Evolutionary conservation across 1,140 invertebrate genomes (phyloP), one percentile per base, ranked within the genome.

Genomic region (Cydia splendana): DNA sequence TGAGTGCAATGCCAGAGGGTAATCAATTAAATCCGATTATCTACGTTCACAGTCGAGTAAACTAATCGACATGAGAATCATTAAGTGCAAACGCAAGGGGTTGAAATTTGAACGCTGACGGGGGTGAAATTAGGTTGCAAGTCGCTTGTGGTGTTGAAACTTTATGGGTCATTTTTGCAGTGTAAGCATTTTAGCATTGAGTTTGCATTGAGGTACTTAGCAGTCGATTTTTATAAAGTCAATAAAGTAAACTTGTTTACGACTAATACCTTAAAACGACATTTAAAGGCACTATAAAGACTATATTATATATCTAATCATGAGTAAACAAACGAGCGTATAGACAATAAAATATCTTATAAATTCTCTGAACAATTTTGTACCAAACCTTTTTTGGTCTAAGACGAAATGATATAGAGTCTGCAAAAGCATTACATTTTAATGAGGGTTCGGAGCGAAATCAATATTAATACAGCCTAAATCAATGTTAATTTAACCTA

Each of bases 401-500:
- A 62, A 62, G 9, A 20, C 9, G 10, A 20, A 57, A 57, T 57
- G n/a, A 20, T 57, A 57, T 10, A 18, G n/a, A 0, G 57, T 51
- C 20, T 62, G 20, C 9, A 38, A 12, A 75, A 18, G 24, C 73
- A 18, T 75, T 57, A 51, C 57, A 75, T 65, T 51, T n/a, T 51
- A 65, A 75, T 57, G 57, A 51, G 13, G 48, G 18, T 18, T 28
- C 67, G 18, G 34, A 71, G 67, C 34, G 12, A 9, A 71, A 71
- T 71, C 67, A 71, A 71, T 71, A 71, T 42, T 38, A 24, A 62
- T 62, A 24, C 9, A 62, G 6, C 67, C 65, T 38, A 71, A 71
- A 71, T 71, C 9, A 71, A 71, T 71, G 67, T 45, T 71, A 71
- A 71, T 71, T 71, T 71, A 71, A 38, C 13, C 38, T 71, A 71